Evolutionary conservation across 1,140 invertebrate genomes (phyloP).

Genomic region (Ceratitis capitata): DNA sequence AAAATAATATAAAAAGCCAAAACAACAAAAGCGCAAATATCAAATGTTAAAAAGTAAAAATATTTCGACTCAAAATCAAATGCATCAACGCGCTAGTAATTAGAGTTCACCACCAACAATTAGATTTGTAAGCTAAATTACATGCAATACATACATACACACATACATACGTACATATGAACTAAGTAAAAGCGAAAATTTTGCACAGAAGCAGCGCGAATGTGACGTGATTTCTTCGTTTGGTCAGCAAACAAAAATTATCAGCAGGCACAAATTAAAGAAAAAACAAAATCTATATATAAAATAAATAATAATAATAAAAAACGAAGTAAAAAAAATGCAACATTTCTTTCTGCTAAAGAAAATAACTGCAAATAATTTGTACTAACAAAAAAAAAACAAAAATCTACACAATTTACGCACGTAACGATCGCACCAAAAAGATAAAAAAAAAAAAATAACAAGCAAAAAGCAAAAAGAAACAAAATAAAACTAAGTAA

Average conservation of each 20-base stretch:
- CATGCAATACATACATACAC: not conserved
- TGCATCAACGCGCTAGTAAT: not conserved
- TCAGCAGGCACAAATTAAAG: conserved; percentile 36
- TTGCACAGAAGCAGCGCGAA: not conserved
- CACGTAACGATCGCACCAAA: conserved; percentile 13
- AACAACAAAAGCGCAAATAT: not conserved
- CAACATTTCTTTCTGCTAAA: not conserved
- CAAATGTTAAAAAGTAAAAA: not conserved
- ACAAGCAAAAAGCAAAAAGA: not conserved
- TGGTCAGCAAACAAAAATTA: conserved; percentile 12
- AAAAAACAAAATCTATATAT: no score
- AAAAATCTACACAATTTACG: not conserved
- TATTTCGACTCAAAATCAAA: not conserved
- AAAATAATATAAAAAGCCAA: no score
- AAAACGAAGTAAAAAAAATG: no score
- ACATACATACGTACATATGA: no score
- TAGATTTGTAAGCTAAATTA: conserved; percentile 7
- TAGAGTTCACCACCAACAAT: not conserved
- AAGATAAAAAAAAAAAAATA: not conserved
- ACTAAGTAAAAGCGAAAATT: not conserved
- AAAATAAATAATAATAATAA: not conserved
- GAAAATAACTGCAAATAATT: not conserved
- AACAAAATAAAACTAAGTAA: not conserved
- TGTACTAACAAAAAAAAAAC: not conserved
- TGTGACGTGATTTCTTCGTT: conserved; percentile 24